phyloP scores from a whole-genome alignment of 2,113 vertebrate genomes.

The Onychostruthus taczanowskii region DNA sequence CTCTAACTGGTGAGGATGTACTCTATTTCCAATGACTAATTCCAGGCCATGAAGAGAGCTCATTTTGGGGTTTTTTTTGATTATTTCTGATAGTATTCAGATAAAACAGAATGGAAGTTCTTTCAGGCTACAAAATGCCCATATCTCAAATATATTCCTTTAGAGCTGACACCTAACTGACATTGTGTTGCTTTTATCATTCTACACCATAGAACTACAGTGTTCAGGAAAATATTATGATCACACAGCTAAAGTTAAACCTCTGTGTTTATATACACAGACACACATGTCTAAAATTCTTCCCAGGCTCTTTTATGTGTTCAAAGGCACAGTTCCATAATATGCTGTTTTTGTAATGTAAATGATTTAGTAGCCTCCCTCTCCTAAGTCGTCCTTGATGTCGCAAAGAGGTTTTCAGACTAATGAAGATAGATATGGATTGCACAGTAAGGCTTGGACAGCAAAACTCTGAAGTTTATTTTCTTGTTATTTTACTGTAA shows the following conservation, averaged over 20 bases:
- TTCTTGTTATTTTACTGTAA: neutral
- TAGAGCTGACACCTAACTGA: neutral
- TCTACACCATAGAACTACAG: neutral
- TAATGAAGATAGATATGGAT: neutral
- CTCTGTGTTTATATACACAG: neutral
- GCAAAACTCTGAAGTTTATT: neutral
- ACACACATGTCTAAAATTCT: neutral
- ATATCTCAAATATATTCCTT: neutral
- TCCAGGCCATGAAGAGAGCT: neutral
- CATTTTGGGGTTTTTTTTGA: neutral
- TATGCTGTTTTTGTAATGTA: neutral
- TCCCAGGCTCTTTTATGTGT: neutral
- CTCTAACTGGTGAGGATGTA: neutral
- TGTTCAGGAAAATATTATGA: neutral
- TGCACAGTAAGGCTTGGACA: neutral
- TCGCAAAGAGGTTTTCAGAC: neutral
- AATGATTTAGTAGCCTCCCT: neutral
- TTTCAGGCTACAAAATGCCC: neutral
- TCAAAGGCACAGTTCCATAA: neutral
- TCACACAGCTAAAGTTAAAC: neutral
- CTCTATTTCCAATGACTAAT: neutral
- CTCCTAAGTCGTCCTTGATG: neutral
- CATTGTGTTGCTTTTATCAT: neutral
- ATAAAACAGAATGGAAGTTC: neutral
- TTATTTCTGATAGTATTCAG: neutral